phyloP scores from a whole-genome alignment of 2,888 invertebrate species.

The Scaptomyza tumidula region DNA sequence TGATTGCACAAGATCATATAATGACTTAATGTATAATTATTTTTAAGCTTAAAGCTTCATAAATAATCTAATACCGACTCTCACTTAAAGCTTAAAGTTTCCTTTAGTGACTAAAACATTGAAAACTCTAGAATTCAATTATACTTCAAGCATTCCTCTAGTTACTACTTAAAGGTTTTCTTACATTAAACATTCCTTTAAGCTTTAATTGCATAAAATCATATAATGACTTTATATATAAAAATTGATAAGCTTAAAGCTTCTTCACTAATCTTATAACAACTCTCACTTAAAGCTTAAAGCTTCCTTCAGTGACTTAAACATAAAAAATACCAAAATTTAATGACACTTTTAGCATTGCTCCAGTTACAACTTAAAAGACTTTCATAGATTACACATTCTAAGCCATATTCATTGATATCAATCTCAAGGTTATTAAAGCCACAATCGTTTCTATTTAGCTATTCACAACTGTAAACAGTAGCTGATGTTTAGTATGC shows the following conservation, averaged over 20 bases:
- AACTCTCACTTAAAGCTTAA: not conserved
- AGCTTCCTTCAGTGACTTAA: not conserved
- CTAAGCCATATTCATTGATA: not conserved
- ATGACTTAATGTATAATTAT: too few relatives aligned
- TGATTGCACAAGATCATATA: too few relatives aligned
- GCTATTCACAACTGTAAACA: conserved; percentile 53
- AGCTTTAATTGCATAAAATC: too few relatives aligned
- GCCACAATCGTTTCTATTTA: conserved; percentile 46
- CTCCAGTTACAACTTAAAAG: not conserved
- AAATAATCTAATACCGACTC: not conserved
- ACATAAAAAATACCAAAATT: not conserved
- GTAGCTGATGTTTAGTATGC: conserved; percentile 48
- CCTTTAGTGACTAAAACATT: too few relatives aligned
- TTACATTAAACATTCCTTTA: too few relatives aligned
- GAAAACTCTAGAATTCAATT: too few relatives aligned
- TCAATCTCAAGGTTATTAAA: conserved; percentile 9
- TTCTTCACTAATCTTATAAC: too few relatives aligned
- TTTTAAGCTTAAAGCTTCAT: too few relatives aligned
- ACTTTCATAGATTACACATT: not conserved
- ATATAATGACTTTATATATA: too few relatives aligned
- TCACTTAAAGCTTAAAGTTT: not conserved
- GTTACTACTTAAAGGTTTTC: too few relatives aligned
- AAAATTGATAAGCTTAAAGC: too few relatives aligned
- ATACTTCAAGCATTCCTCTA: too few relatives aligned
- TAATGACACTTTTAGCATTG: not conserved